Base-by-base conservation (phyloP, 2,888 invertebrate species). In the Calliopum simillimum region DNA sequence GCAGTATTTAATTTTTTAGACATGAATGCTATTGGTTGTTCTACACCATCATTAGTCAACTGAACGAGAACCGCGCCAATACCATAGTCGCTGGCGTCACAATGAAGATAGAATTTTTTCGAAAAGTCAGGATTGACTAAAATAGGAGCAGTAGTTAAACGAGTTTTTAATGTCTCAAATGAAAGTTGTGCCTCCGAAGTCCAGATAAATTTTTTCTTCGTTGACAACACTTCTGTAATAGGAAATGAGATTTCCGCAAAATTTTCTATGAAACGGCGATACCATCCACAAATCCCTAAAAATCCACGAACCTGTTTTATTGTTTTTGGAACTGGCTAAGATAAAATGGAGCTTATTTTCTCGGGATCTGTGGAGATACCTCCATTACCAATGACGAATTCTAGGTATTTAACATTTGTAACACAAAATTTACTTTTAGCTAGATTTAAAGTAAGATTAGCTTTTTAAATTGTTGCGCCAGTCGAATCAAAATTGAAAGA, bases 281-380 rank as follows among this genome's bases (percentile, higher is more conserved):
- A 77, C 76, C 75, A 77, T 1, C 76, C 75, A 2, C 74, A 69
- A 53, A 77, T 65, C 0, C 77, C 75, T 59, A 14, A 11, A 61
- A 61, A 61, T 44, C 61, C 44, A 5, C 61, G 14, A 13, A 62
- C 46, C 46, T 62, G 62, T 46, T 62, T 62, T 12, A 62, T 3
- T 3, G 63, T 16, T 47, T 23, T 47, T 11, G 47, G 47, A 47
- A 14, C 43, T 8, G 59, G 43, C 33, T 19, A 63, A n/a, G 47
- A 46, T 23, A n/a, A 25, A 63, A 63, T 63, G 2, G 47, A 47
- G 3, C 25, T 14, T 4, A 63, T 49, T 63, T 62, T 63, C 5
- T 47, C 47, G 14, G 63, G 63, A 25, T 63, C 63, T 14, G 63
- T 63, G 8, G 59, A 41, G n/a, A 59, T 59, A 16, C 59, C 59